Base-by-base conservation (phyloP, 2,797 vertebrate genomes). In the Ciconia nigra region DNA sequence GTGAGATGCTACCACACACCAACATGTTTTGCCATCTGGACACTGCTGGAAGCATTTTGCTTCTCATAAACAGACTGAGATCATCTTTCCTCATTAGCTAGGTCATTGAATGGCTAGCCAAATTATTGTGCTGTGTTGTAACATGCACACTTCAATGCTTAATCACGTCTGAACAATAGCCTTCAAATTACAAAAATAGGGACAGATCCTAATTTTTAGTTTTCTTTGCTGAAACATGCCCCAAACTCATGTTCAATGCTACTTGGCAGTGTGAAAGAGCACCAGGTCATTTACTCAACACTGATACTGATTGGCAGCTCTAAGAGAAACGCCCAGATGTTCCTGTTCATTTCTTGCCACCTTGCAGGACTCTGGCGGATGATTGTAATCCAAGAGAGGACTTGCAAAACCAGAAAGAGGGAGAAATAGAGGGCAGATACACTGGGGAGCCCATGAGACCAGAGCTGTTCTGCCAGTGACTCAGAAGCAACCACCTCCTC, bases 11-110 rank as follows among this genome's bases (percentile, higher is more conserved):
- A 69, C 87, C 37, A 69, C 54, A 49, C 62, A 93, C 25, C 69
- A 72, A 62, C 39, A 74, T 66, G 51, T 54, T 90, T 72, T 76
- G 73, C 87, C 87, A 72, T 93, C 91, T 94, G 93, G 83, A 89
- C 63, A 35, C 70, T 62, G 71, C 89, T 84, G 71, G 87, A 89
- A 95, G 70, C 24, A 35, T 87, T 95, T 90, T 87, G 28, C 59
- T 82, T 89, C 70, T 76, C 42, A 13, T 76, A 79, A 93, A 78
- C 69, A 65, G 73, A 16, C 51, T 81, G 69, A 84, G 86, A 89
- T 90, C 44, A 52, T 87, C 66, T 73, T 95, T 85, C 55, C 62
- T 85, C 71, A 39, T 92, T 84, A 89, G 89, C 74, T 62, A 70
- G 71, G 84, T 59, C 74, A 85, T 2, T 52, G 83, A 69, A 76